These are phyloP conservation scores for Ceyx margarethae DNA, from an alignment of 2,113 vertebrate species.

Conservation along the genomic window DNA sequence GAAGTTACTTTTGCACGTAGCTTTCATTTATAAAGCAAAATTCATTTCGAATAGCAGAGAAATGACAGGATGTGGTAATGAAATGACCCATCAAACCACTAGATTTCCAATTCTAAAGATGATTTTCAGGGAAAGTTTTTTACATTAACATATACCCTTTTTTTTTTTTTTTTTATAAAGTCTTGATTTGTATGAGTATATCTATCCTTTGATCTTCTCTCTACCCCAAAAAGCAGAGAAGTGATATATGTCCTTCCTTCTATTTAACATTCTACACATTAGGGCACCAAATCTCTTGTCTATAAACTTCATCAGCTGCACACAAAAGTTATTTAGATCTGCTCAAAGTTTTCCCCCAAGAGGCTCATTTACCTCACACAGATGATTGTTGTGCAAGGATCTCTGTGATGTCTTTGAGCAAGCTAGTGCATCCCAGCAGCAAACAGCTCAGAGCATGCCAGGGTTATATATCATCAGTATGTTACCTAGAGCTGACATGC, in stretches of 20 bases:
- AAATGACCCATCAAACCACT: background rate
- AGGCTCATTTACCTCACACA: background rate
- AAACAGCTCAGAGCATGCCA: background rate
- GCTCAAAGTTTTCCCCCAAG: background rate
- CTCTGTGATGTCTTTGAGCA: background rate
- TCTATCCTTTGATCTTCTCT: background rate
- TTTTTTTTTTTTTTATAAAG: background rate
- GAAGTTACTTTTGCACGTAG: no score
- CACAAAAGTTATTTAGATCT: constrained; percentile 10
- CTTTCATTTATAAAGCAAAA: no score
- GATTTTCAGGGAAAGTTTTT: background rate
- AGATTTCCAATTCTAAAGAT: background rate
- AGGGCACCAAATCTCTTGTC: background rate
- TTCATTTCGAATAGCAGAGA: background rate
- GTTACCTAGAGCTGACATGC: background rate
- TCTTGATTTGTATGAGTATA: background rate
- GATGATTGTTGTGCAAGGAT: background rate
- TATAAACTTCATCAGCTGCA: background rate
- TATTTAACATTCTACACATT: background rate
- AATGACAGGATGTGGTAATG: background rate
- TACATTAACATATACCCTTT: background rate
- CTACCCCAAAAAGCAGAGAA: background rate
- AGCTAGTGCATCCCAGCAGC: background rate
- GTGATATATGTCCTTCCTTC: background rate
- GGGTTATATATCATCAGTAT: accelerated